A percentile compares a stretch with the other conserved stretches of the same genome.
These are phyloP conservation scores for Plagiodera versicolora DNA, from an alignment of 2,888 invertebrate genomes.

Conservation along the genomic window DNA sequence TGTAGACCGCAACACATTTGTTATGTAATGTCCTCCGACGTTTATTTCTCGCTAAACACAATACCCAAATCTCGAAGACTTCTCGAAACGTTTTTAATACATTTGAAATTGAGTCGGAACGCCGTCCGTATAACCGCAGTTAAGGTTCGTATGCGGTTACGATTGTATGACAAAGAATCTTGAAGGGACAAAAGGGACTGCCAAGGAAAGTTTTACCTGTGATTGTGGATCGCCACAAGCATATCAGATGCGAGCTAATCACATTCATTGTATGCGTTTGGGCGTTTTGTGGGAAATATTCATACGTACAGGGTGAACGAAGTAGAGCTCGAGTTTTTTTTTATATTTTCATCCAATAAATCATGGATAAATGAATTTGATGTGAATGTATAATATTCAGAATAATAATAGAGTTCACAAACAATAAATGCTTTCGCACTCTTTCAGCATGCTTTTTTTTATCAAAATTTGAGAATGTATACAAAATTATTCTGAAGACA, in stretches of 20 bases:
- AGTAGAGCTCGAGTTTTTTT: too few species aligned
- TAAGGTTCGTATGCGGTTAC: constrained; percentile 50
- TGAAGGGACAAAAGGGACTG: constrained; percentile 22
- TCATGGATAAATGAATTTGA: too few species aligned
- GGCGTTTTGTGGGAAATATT: constrained; percentile 28
- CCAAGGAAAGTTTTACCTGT: constrained; percentile 34
- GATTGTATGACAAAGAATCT: constrained; percentile 25
- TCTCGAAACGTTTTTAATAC: constrained; percentile 37
- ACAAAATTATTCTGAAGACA: too few species aligned
- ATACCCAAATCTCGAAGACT: constrained; percentile 26
- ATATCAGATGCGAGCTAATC: constrained; percentile 8
- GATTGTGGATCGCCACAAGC: constrained; percentile 26
- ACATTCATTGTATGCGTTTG: constrained; percentile 24
- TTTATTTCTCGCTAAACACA: constrained; percentile 23
- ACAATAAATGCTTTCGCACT: too few species aligned
- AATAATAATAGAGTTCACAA: too few species aligned
- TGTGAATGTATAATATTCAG: too few species aligned
- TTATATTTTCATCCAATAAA: too few species aligned
- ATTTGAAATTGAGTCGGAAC: constrained; percentile 40
- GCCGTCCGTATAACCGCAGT: constrained; percentile 40
- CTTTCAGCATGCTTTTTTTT: too few species aligned
- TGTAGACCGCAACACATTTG: constrained; percentile 32
- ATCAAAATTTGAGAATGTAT: too few species aligned
- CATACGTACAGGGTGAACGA: constrained; percentile 15
- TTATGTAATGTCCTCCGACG: constrained; percentile 24